phyloP scores from a whole-genome alignment of 2,113 vertebrate genomes.

The Oxyura jamaicensis region DNA sequence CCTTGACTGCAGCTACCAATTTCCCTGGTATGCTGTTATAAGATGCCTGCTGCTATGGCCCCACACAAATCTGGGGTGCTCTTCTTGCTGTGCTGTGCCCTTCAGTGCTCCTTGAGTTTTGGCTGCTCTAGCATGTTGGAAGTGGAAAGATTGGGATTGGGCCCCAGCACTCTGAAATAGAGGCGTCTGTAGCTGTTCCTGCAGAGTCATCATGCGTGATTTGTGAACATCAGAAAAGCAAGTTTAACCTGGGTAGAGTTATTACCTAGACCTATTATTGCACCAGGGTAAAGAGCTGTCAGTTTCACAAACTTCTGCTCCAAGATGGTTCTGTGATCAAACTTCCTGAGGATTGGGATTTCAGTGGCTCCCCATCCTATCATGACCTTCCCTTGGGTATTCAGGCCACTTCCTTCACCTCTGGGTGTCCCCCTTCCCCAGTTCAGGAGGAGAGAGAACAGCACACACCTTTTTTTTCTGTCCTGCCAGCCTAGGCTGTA shows the following conservation, averaged over 20 bases:
- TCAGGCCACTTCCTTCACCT: neutral
- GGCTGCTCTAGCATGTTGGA: neutral
- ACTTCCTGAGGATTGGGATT: neutral
- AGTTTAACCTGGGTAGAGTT: neutral
- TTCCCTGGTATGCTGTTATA: neutral
- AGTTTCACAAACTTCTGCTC: neutral
- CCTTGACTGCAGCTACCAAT: neutral
- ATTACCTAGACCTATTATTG: neutral
- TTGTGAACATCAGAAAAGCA: neutral
- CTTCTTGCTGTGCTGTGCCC: neutral
- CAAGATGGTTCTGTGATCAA: neutral
- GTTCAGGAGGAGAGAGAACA: neutral
- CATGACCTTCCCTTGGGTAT: neutral
- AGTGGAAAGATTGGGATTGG: neutral
- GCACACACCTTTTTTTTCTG: neutral
- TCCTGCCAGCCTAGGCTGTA: neutral
- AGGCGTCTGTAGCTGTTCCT: neutral
- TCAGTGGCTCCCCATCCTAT: neutral
- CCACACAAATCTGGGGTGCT: neutral
- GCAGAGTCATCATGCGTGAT: neutral
- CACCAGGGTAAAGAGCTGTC: neutral
- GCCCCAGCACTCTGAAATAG: accelerated
- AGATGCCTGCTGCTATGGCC: neutral
- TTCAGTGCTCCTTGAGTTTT: neutral
- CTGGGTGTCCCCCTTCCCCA: neutral